Conservation (phyloP, 2,113 vertebrate genomes). For the Bostrychus sinensis region DNA sequence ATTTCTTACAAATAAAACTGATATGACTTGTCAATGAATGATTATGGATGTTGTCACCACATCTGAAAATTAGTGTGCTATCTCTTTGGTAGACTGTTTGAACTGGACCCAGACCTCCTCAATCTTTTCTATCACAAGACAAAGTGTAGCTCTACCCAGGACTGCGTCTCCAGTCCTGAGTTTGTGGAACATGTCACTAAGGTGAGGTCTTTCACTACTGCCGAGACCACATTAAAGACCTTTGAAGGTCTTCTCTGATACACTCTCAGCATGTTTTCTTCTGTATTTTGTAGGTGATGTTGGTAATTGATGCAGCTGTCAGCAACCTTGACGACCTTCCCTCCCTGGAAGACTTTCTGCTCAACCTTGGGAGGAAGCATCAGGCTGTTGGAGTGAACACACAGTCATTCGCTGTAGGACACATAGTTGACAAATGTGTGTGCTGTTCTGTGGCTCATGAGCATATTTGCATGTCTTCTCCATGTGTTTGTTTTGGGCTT, state of each 20-base stretch:
- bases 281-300: constrained; percentile 85
- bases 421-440: constrained; percentile 15
- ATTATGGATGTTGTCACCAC: constrained; percentile 30
- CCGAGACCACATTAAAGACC: constrained; percentile 2
- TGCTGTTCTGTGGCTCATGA: not conserved
- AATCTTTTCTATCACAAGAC: constrained; percentile 90
- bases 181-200: constrained; percentile 94
- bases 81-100: constrained; percentile 86
- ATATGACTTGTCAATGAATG: constrained; percentile 33
- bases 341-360: constrained; percentile 88
- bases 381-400: constrained; percentile 88
- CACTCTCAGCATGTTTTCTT: not conserved
- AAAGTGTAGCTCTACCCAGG: constrained; percentile 86
- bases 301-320: constrained; percentile 92
- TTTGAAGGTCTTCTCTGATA: not conserved
- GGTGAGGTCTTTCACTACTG: constrained; percentile 77
- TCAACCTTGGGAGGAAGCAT: constrained; percentile 90
- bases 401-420: constrained; percentile 89
- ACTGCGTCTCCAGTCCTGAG: constrained; percentile 89
- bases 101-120: constrained; percentile 89
- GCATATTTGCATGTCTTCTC: not conserved
- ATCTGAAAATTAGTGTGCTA: constrained; percentile 35
- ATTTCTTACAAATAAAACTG: constrained; percentile 49
- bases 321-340: constrained; percentile 89
- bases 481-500: constrained; percentile 26